These are phyloP conservation scores for Acyrthosiphon pisum DNA, from an alignment of 1,140 invertebrate genomes.

Conservation along the genomic window DNA sequence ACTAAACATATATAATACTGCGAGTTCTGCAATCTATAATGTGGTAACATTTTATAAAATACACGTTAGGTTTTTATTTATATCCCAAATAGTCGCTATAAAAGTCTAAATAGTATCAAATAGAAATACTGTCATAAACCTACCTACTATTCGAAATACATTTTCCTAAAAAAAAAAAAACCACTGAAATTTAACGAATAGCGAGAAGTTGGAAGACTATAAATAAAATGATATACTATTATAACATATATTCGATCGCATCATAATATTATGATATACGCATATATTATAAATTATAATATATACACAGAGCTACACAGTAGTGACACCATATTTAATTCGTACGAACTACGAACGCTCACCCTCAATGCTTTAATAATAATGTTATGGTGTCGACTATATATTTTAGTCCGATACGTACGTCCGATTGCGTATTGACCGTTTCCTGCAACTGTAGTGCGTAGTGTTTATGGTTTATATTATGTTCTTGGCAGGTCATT, in stretches of 20 bases:
- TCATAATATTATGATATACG: too few relatives aligned
- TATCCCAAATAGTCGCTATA: neutral
- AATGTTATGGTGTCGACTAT: neutral
- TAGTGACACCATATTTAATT: neutral
- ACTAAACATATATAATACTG: neutral
- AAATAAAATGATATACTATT: neutral
- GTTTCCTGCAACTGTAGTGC: too few relatives aligned
- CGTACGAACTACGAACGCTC: neutral
- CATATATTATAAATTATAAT: too few relatives aligned
- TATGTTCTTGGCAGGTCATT: constrained; percentile 45
- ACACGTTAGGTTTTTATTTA: neutral
- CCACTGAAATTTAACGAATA: neutral
- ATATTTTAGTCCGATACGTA: neutral
- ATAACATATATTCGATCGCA: too few relatives aligned
- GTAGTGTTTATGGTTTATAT: neutral
- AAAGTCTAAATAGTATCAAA: neutral
- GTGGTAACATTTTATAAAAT: too few relatives aligned
- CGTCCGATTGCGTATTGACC: neutral
- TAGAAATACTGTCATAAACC: neutral
- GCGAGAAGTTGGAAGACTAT: neutral
- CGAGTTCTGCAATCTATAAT: neutral
- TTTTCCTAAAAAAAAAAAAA: neutral
- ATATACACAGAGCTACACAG: neutral
- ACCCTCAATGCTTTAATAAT: neutral
- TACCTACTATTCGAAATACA: neutral